These are phyloP conservation scores for Chamaetylas fuelleborni DNA, from an alignment of 2,113 vertebrate species.

Conservation along the genomic window DNA sequence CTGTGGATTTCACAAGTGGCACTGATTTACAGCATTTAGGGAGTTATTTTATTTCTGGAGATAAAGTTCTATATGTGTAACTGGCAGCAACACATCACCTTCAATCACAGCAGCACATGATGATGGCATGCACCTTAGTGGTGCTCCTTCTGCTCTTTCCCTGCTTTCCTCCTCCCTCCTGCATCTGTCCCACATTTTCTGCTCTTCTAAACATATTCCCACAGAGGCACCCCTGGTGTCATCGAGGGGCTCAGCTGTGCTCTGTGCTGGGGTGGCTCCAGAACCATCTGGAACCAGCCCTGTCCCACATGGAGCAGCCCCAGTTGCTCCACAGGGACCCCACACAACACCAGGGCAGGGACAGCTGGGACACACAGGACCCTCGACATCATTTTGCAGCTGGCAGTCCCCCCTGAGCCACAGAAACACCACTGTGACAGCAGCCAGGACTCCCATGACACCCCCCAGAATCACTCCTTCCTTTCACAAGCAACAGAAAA, in stretches of 20 bases:
- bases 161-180: background rate
- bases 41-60: background rate
- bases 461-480: background rate
- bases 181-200: background rate
- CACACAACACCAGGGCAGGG: fast-evolving
- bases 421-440: fast-evolving
- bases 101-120: background rate
- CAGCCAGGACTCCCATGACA: background rate
- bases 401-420: no score
- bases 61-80: background rate
- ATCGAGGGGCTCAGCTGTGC: fast-evolving
- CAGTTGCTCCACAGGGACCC: background rate
- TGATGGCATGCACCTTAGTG: fast-evolving
- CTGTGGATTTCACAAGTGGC: background rate
- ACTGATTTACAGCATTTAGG: background rate
- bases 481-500: background rate
- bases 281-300: background rate
- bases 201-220: background rate
- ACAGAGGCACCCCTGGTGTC: background rate
- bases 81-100: background rate
- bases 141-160: background rate
- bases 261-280: background rate
- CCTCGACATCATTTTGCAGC: fast-evolving
- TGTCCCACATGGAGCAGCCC: background rate
- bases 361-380: background rate